Conservation (phyloP, 1,140 invertebrate species). For the Cydia amplana region DNA sequence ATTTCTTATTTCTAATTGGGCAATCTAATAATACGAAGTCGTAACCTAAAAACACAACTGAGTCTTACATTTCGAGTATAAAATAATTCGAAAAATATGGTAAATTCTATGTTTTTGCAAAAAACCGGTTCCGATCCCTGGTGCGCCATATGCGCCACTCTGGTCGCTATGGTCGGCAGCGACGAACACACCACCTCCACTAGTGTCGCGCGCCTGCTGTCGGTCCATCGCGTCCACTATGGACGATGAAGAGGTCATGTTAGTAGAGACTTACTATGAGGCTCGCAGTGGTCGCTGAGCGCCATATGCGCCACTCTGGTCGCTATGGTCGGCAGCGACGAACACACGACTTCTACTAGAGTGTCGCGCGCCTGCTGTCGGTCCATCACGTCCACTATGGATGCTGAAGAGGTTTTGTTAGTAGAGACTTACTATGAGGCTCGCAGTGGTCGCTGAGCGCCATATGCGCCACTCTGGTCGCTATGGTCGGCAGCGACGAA, state of each 20-base stretch:
- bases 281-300: slow-evolving; percentile 37
- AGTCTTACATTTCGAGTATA: too few species aligned
- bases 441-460: slow-evolving; percentile 40
- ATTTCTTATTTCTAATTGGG: too few species aligned
- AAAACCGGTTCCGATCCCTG: too few species aligned
- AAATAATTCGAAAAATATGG: too few species aligned
- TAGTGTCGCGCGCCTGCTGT: slow-evolving; percentile 58
- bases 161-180: slow-evolving; percentile 54
- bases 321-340: slow-evolving; percentile 56
- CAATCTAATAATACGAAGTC: too few species aligned
- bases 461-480: slow-evolving; percentile 47
- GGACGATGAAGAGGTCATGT: neutral
- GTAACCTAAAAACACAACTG: too few species aligned
- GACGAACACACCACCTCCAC: slow-evolving; percentile 58
- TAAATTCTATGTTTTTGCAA: too few species aligned
- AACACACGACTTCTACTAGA: slow-evolving; percentile 60
- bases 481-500: slow-evolving; percentile 54
- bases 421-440: slow-evolving; percentile 41
- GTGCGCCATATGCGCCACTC: slow-evolving; percentile 49
- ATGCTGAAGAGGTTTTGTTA: neutral
- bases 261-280: slow-evolving; percentile 41
- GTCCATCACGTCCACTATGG: neutral
- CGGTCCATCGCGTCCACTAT: neutral
- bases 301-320: slow-evolving; percentile 47
- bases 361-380: slow-evolving; percentile 54